Base-by-base conservation (phyloP, 2,113 vertebrate genomes). In the Heteronetta atricapilla region DNA sequence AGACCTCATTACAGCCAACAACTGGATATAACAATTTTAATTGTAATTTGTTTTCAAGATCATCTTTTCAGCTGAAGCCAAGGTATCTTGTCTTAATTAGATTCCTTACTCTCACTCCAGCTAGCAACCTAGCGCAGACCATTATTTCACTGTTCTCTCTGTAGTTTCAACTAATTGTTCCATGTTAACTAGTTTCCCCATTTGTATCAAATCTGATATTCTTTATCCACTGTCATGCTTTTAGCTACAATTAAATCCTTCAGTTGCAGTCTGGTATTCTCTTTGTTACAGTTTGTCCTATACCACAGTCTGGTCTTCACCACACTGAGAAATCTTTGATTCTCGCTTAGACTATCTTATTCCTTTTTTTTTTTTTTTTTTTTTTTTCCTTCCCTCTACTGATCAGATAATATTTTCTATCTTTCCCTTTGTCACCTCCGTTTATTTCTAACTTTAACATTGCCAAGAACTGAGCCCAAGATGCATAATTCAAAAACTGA, bases 111-210 rank as follows among this genome's bases (percentile, higher is more conserved):
- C 10, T 18, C 66, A 6, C 8, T 78, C 16, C 28, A 78, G 69
- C 52, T 6, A 76, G 33, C 6, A 66, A 23, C 0, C 0, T 53
- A 20, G 46, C 34, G 60, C 44, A 86, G n/a, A 66, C 1, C 6
- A 12, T 44, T 62, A 70, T 38, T 77, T 19, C 14, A 33, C 52
- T 17, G 34, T 73, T 73, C 8, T 52, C 42, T 68, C 63, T 74
- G 4, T 9, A 31, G 6, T 67, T 92, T 93, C 36, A 59, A 26
- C 15, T 31, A 58, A 55, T 50, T 62, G 4, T 83, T 88, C n/a
- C 40, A 28, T 46, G 8, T 36, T 36, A 75, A 79, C 18, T 33
- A 46, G 0, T 46, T 87, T 89, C 33, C 10, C 18, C n/a, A 26
- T 67, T 84, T 59, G 78, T 85, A 78, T 58, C 3, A 63, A 25